Evolutionary conservation across 2,888 invertebrate species (phyloP), one percentile per base, ranked within the genome.

Genomic region (Amphipoea oculea): DNA sequence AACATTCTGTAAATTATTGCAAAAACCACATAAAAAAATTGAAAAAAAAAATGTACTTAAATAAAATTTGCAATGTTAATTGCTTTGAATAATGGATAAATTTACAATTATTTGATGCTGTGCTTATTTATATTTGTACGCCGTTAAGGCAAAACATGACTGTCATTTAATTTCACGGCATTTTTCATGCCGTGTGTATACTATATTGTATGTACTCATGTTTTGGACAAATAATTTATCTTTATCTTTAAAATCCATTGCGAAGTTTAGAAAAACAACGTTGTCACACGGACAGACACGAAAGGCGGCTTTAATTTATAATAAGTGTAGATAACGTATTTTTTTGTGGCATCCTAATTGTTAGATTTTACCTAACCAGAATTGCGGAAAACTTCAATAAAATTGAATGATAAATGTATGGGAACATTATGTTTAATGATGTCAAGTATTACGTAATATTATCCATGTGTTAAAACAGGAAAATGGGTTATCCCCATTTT

Each of bases 401-500:
- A 40, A 42, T 66, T 20, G 4, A 65, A n/a, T 40, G n/a, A 65
- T 40, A 71, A 40, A 40, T n/a, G 3, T n/a, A n/a, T n/a, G 20
- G 7, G 5, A 36, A 36, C 9, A 57, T 36, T 9, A n/a, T 70
- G 9, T 60, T 60, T 23, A 40, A 40, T 40, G 5, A 29, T 65
- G 12, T 40, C 4, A 82, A 74, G 57, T 66, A 29, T 67, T 70
- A 66, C 29, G 17, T 67, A 11, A 54, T 4, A 62, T 60, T 12
- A 23, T 40, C 6, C 11, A n/a, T 48, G 20, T 60, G 6, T 17
- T 73, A n/a, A 48, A 73, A 63, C 82, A 85, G 82, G 85, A 85
- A 69, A 82, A 85, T 81, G 29, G 20, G 42, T 69, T 73, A 63
- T 73, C 74, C 65, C 60, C 29, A 65, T 81, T 82, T 85, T 81